These are phyloP conservation scores for Drosophila yakuba DNA, from an alignment of 1,140 invertebrate genomes.

Conservation along the genomic window DNA sequence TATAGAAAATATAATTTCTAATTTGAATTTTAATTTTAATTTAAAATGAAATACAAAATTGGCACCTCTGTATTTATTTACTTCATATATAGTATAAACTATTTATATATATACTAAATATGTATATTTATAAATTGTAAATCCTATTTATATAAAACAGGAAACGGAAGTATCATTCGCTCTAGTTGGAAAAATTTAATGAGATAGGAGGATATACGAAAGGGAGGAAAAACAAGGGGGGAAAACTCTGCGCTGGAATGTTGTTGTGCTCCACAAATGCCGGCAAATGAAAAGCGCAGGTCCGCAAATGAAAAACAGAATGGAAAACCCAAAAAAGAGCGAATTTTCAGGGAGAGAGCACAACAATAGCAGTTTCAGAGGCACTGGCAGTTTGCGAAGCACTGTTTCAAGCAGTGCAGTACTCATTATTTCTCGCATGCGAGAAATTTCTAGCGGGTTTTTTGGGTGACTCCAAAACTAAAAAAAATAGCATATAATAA, in stretches of 20 bases:
- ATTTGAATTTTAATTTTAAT: slow-evolving; percentile 26
- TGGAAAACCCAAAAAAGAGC: not conserved
- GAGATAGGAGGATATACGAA: too few species aligned
- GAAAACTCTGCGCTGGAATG: slow-evolving; percentile 32
- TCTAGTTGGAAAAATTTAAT: not conserved
- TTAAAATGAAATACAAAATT: slow-evolving; percentile 7
- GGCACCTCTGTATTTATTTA: slow-evolving; percentile 13
- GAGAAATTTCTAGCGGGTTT: slow-evolving; percentile 2
- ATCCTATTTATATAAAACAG: slow-evolving; percentile 35
- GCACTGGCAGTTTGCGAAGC: not conserved
- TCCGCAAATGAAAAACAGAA: slow-evolving; percentile 9
- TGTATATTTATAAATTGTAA: slow-evolving; percentile 22
- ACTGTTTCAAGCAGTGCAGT: slow-evolving; percentile 15
- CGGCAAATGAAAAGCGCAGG: slow-evolving; percentile 63
- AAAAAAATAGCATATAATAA: not conserved
- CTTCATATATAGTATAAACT: slow-evolving; percentile 25
- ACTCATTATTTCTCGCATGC: slow-evolving; percentile 48
- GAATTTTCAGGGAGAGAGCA: slow-evolving; percentile 8
- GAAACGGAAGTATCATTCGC: slow-evolving; percentile 63
- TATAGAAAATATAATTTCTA: too few species aligned
- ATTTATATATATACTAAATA: not conserved
- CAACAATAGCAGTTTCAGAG: slow-evolving; percentile 27
- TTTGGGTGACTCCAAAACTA: slow-evolving; percentile 28
- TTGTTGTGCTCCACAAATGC: slow-evolving; percentile 51
- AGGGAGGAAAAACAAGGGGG: not conserved